Evolutionary conservation across 2,888 invertebrate species (phyloP), one percentile per base, ranked within the genome.

Genomic region (Rhagonycha fulva): DNA sequence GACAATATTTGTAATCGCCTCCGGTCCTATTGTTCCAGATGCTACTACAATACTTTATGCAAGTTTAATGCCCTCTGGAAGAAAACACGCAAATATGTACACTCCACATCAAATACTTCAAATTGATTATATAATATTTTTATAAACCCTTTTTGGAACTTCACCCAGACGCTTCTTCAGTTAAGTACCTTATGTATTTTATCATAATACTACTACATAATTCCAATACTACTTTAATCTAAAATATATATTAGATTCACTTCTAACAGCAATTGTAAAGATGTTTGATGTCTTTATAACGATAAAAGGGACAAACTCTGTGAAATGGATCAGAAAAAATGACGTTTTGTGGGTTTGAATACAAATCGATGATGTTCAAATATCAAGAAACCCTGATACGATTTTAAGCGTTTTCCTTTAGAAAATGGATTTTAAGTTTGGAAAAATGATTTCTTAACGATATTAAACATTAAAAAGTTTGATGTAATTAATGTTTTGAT

Each of bases 1-100:
- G 78, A 76, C 79, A 78, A 79, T 79, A 79, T 79, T 78, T 78
- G 79, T 79, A 79, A 79, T 79, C 71, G 77, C 75, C 79, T 79
- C 77, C 77, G 79, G 76, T 74, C 68, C 77, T 71, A 76, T 79
- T 79, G 79, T 79, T 79, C 79, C 79, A 79, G 79, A 77, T 79
- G 79, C 72, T 79, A 67, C 77, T 79, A 67, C 77, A 67, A 72
- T 76, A 68, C 75, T 76, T 76, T 77, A 77, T 79, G 77, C 77
- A 77, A 76, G 72, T 77, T 75, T 76, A 78, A 78, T 78, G 77
- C 72, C 70, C 71, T 68, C 63, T 73, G 28, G 62, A 70, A 69
- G 76, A 70, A 66, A 69, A 75, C 76, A 76, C 68, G 76, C 76
- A 62, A 75, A 67, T 28, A 23, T 26, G 75, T 78, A 76, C 75